Conservation (phyloP, 1,140 invertebrate species). For the Maniola jurtina region DNA sequence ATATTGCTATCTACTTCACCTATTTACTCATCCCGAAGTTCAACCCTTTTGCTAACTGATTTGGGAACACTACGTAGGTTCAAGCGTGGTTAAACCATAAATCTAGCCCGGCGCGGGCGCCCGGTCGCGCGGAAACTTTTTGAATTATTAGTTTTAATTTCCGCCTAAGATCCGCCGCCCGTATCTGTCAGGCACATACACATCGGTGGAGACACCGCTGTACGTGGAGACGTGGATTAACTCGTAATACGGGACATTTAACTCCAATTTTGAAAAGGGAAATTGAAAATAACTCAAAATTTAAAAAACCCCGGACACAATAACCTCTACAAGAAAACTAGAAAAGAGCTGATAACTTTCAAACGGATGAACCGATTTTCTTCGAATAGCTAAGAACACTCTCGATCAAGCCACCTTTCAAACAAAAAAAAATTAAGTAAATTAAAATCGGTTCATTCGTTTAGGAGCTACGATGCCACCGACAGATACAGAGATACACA, state of each 20-base stretch:
- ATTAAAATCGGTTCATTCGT: no score
- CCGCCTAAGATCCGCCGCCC: constrained; percentile 73
- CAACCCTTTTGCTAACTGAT: constrained; percentile 42
- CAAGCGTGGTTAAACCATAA: constrained; percentile 71
- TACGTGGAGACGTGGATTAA: constrained; percentile 18
- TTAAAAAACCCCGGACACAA: no score
- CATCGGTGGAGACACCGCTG: constrained; percentile 14
- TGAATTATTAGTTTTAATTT: constrained; percentile 80
- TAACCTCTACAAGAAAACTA: no score
- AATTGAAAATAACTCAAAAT: no score
- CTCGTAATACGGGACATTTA: neutral
- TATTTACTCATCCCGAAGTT: constrained; percentile 34
- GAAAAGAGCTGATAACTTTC: no score
- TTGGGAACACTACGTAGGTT: constrained; percentile 56
- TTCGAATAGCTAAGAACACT: no score
- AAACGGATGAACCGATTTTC: no score
- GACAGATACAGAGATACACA: no score
- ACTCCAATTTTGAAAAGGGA: no score
- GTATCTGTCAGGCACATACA: constrained; percentile 70
- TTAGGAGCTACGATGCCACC: no score
- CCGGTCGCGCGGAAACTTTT: constrained; percentile 78
- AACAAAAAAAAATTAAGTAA: no score
- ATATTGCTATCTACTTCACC: constrained; percentile 31
- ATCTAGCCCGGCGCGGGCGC: constrained; percentile 66
- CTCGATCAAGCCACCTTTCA: no score